phyloP scores from a whole-genome alignment of 2,888 invertebrate genomes.

The Heliconius cydno region DNA sequence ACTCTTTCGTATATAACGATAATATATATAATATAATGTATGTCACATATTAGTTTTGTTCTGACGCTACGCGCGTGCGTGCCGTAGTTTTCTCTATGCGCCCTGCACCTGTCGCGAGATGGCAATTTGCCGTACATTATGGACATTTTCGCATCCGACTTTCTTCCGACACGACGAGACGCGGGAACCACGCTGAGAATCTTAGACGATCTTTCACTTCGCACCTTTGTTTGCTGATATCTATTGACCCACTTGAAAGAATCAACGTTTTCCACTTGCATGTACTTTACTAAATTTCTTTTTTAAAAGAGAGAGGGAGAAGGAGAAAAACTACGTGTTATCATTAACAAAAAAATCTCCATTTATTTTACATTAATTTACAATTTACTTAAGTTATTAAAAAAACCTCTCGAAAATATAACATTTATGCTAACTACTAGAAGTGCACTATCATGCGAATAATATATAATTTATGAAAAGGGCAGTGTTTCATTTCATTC shows the following conservation, averaged over 20 bases:
- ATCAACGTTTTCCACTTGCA: background rate
- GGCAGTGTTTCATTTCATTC: conserved; percentile 34
- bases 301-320: background rate
- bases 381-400: conserved; percentile 70
- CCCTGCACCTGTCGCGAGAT: conserved; percentile 68
- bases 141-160: conserved; percentile 82
- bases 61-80: conserved; percentile 53
- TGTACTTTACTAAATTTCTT: background rate
- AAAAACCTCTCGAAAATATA: conserved; percentile 77
- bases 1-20: background rate
- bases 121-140: conserved; percentile 73
- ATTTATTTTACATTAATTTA: conserved; percentile 83
- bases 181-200: conserved; percentile 51
- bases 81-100: conserved; percentile 62
- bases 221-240: conserved; percentile 75
- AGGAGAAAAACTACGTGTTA: conserved; percentile 34
- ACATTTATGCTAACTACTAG: conserved; percentile 63
- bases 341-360: conserved; percentile 79
- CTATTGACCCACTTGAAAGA: conserved; percentile 49
- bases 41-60: conserved; percentile 46
- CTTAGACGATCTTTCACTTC: conserved; percentile 58
- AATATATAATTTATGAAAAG: conserved; percentile 24
- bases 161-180: conserved; percentile 64
- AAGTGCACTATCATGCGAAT: conserved; percentile 37
- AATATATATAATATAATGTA: too few species aligned